Base-by-base conservation (phyloP, 2,797 vertebrate genomes). In the Ctenosaura bakeri region DNA sequence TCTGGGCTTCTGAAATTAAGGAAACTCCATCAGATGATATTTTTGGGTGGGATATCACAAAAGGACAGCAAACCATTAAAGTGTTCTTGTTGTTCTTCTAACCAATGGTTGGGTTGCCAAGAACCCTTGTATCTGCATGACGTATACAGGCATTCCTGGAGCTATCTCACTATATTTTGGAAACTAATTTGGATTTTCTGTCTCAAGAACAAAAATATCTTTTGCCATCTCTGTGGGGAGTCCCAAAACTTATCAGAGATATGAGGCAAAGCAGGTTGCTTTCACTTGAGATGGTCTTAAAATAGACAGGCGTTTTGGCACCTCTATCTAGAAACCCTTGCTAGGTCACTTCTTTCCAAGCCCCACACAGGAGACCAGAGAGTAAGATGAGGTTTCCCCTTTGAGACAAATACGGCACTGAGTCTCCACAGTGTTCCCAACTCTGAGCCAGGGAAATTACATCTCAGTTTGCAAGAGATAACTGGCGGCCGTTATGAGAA, bases 341-440 rank as follows among this genome's bases (percentile, higher is more conserved):
- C 93, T 94, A 13, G 46, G 84, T 83, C 69, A 20, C 82, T 92
- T 79, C 87, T 86, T 38, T 62, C 1, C 24, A 87, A 35, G 88
- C 87, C 35, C 42, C 24, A 24, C 69, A 88, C 80, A 93, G 52
- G 87, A 93, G 80, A 66, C 1, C 85, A 62, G 80, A 81, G 73
- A 62, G 79, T 79, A 26, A 87, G 90, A 89, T 92, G 76, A 90
- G 73, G 32, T 79, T 90, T 93, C 83, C 73, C 84, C 24, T 74
- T 78, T 50, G 80, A 76, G 90, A 76, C 88, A 88, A 93, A 79
- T 77, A 14, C 59, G 90, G 79, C 32, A 3, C 46, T 87, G 52
- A 62, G 77, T 56, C 78, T 86, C 22, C 77, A 77, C 29, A 3
- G n/a, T 87, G 38, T 54, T 86, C 64, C 87, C n/a, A 24, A 1